Evolutionary conservation across 37 sponge, comb jelly and placozoan genomes (phyloP).

Genomic region (Hormiphora californensis): DNA sequence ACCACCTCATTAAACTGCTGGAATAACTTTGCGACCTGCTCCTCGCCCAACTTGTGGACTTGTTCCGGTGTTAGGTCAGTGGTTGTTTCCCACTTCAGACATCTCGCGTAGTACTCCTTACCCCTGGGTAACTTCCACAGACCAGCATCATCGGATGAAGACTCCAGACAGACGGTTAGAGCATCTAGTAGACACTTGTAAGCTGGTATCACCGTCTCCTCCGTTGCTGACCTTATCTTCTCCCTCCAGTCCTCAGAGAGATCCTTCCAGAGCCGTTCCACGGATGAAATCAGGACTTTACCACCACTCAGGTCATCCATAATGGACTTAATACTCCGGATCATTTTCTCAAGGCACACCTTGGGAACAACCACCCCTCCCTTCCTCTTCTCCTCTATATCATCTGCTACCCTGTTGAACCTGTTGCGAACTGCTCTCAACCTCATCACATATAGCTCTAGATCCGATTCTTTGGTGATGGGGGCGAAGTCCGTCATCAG

Average conservation of each 20-base stretch:
- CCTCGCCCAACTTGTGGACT: background rate
- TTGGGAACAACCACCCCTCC: constrained; percentile 21
- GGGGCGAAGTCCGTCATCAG: constrained; percentile 43
- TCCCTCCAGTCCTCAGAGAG: background rate
- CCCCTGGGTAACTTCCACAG: constrained; percentile 30
- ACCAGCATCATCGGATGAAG: constrained; percentile 1
- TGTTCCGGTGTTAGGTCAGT: constrained; percentile 5
- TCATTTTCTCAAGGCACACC: constrained; percentile 31
- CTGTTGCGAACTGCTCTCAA: background rate
- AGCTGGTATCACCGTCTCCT: background rate
- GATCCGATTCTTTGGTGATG: constrained; percentile 6
- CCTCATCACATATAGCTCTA: constrained; percentile 24
- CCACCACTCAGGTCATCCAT: background rate
- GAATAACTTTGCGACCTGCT: background rate
- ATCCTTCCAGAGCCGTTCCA: background rate
- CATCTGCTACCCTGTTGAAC: background rate
- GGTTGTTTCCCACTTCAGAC: constrained; percentile 32
- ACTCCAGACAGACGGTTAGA: background rate
- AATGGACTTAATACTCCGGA: background rate
- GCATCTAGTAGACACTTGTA: background rate
- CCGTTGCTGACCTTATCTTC: background rate
- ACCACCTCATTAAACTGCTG: background rate
- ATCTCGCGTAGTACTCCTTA: background rate
- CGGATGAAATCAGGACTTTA: constrained; percentile 7
- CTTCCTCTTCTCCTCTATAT: constrained; percentile 8